A percentile compares a stretch with the other conserved stretches of the same genome.
Evolutionary conservation across 2,113 vertebrate species (phyloP).

Genomic region (Trichomycterus rosablanca): DNA sequence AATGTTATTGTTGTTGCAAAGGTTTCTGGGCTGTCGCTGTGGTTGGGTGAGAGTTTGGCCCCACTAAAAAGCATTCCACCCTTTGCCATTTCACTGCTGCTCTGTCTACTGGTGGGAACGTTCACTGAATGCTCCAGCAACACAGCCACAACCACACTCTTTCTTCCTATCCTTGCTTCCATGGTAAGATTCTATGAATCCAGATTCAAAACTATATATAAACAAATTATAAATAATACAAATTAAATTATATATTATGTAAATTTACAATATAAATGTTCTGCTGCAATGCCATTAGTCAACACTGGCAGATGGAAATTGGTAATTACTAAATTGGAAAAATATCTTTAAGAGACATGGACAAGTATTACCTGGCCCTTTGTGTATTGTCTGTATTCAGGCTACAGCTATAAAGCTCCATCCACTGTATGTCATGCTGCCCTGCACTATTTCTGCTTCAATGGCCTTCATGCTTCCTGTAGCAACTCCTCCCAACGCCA

Average conservation of each 20-base stretch:
- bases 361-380: too few species aligned
- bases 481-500: conserved; percentile 88
- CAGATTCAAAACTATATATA: too few species aligned
- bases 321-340: too few species aligned
- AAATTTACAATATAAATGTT: too few species aligned
- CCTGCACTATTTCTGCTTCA: conserved; percentile 79
- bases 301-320: too few species aligned
- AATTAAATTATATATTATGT: too few species aligned
- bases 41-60: conserved; percentile 75
- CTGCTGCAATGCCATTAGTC: too few species aligned
- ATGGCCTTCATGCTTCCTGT: conserved; percentile 94
- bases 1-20: conserved; percentile 46
- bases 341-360: too few species aligned
- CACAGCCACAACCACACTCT: conserved; percentile 86
- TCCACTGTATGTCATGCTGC: conserved; percentile 88
- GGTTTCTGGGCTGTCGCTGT: conserved; percentile 74
- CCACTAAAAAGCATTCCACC: conserved; percentile 73
- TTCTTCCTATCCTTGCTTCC: conserved; percentile 86
- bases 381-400: conserved; percentile 55
- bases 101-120: conserved; percentile 73
- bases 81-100: conserved; percentile 67
- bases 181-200: conserved; percentile 70
- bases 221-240: too few species aligned
- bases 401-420: conserved; percentile 76
- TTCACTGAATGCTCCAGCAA: conserved; percentile 94